Evolutionary conservation across 2,888 invertebrate species (phyloP).

Genomic region (Hydroisotoma schaefferi): DNA sequence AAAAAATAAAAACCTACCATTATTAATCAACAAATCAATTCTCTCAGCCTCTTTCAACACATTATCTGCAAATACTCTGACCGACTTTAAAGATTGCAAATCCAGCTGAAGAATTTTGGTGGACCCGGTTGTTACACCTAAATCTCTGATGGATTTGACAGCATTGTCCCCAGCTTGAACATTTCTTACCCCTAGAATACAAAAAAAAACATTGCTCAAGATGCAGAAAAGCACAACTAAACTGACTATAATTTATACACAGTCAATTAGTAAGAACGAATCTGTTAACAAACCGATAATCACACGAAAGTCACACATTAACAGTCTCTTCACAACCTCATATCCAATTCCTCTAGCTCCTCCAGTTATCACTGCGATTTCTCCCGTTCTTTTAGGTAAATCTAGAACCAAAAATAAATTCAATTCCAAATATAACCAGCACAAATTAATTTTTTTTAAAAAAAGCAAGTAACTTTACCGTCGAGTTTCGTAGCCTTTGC

Average conservation of each 20-base stretch:
- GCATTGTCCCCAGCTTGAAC: constrained; percentile 53
- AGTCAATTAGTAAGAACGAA: too few relatives aligned
- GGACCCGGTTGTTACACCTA: background rate
- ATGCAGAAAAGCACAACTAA: too few relatives aligned
- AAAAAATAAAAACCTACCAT: constrained; percentile 57
- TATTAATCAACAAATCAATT: constrained; percentile 74
- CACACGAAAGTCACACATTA: constrained; percentile 72
- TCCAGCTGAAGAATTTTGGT: background rate
- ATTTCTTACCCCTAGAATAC: constrained; percentile 70
- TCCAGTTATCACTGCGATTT: constrained; percentile 77
- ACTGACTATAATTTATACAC: too few relatives aligned
- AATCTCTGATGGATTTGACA: background rate
- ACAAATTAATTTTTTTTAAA: too few relatives aligned
- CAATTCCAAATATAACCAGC: too few relatives aligned
- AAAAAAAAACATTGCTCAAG: too few relatives aligned
- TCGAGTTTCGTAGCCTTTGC: too few relatives aligned
- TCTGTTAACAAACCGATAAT: too few relatives aligned
- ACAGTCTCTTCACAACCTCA: constrained; percentile 68
- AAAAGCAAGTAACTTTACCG: too few relatives aligned
- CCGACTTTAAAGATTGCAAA: constrained; percentile 68
- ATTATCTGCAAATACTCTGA: constrained; percentile 66
- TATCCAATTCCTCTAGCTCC: constrained; percentile 79
- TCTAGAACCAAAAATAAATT: too few relatives aligned
- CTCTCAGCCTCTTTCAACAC: constrained; percentile 63
- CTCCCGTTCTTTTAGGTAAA: constrained; percentile 62